Base-by-base conservation (phyloP, 53 echinoderm and acorn worm genomes). In the Crossaster papposus region DNA sequence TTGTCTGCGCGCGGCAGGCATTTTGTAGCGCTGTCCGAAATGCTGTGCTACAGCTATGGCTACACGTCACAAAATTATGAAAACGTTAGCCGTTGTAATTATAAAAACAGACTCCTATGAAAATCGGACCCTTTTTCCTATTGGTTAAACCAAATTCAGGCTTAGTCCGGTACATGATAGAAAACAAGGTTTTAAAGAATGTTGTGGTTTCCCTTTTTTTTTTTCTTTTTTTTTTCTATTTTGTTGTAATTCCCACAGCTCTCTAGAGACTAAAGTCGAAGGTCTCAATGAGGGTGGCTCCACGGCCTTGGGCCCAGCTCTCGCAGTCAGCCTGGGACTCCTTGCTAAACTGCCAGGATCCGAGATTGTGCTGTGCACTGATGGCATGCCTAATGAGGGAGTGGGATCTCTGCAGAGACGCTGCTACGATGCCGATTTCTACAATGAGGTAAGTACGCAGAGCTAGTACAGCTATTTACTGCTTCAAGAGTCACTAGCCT, bases 261-360 rank as follows among this genome's bases (percentile, higher is more conserved):
- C 75, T 51, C 77, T 95, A 50, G 89, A 89, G 71, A 64, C 65
- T 12, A 81, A 79, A 82, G 94, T 97, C 0, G 29, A 77, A 4
- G 28, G 51, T 24, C 91, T 97, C 31, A 11, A 51, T n/a, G 88
- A 89, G 22, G 90, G 89, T 54, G 95, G 97, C 12, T 88, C 87
- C 26, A 97, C 97, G 8, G 97, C 97, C 58, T 93, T 97, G 28
- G 97, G 97, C 30, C 97, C 97, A 51, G 97, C 95, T 72, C 74
- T 97, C 33, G 89, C 95, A 12, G 90, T 95, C 20, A 87, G 90
- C 79, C 92, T 97, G 10, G 97, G 97, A 36, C 79, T 97, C 55
- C 85, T 95, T 22, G 86, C 93, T 35, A 94, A 95, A 81, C 91
- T 89, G 54, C 95, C 97, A 28, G 97, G 97, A 3, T 97, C 97